Base-by-base conservation (phyloP, 2,113 vertebrate species). In the Callorhinus ursinus region DNA sequence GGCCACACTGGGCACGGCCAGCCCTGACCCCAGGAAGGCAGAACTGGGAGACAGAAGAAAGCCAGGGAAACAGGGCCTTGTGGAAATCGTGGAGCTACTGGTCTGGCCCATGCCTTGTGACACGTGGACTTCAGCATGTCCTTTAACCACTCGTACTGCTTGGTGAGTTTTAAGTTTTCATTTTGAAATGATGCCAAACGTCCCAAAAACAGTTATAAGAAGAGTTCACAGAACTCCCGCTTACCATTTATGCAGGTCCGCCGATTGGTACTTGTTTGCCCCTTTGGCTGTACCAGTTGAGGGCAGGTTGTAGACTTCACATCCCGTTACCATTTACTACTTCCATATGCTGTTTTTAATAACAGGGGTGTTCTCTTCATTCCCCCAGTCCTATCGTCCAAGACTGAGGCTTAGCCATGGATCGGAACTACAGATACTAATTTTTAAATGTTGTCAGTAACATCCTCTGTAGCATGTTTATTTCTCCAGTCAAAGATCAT, bases 31-130 rank as follows among this genome's bases (percentile, higher is more conserved):
- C 19, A 10, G 51, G 21, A 84, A 63, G 49, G 22, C 36, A 8
- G 63, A 74, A 53, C 39, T 28, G 6, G 8, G 57, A 53, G 9
- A n/a, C 0, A 28, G 51, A 53, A 55, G 8, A 69, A 24, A 36
- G 13, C 8, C 4, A 12, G 31, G 24, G 46, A 14, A 36, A 46
- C 0, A 7, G 6, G 6, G 11, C 26, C 49, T 61, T 0, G 0
- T 4, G 14, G 13, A 42, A 53, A 31, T 55, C 6, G 0, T 8
- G 55, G 39, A 84, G 26, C 39, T 4, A 14, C 36, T n/a, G 18
- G 55, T 26, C 4, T 16, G 31, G n/a, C 26, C 39, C 24, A 39
- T 1, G 14, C 11, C 24, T 26, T 49, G 0, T 1, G 22, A 24
- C 21, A 18, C 1, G 57, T 1, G 4, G 59, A 61, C 42, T 33